phyloP scores from a whole-genome alignment of 2,888 invertebrate genomes.

The Yponomeuta sedellus region DNA sequence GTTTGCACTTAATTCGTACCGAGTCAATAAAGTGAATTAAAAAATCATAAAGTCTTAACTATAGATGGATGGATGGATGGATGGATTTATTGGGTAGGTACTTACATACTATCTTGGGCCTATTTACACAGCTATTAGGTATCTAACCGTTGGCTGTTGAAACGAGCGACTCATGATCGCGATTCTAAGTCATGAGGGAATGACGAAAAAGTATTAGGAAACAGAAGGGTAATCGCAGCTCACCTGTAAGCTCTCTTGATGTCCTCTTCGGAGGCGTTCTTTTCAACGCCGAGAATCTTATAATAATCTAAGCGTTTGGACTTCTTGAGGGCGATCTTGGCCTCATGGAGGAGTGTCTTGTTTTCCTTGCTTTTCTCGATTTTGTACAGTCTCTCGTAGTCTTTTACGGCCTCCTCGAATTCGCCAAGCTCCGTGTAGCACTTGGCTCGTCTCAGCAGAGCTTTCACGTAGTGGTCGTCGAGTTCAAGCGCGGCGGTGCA shows the following conservation, averaged over 20 bases:
- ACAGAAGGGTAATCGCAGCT: background rate
- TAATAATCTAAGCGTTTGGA: constrained; percentile 98
- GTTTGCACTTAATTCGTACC: too few relatives aligned
- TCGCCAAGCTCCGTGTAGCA: constrained; percentile 89
- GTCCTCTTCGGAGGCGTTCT: constrained; percentile 90
- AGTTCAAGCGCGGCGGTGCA: constrained; percentile 90
- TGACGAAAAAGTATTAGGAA: too few relatives aligned
- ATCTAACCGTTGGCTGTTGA: too few relatives aligned
- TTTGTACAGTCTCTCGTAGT: constrained; percentile 91
- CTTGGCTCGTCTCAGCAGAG: constrained; percentile 90
- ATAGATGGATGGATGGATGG: too few relatives aligned
- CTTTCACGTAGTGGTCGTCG: constrained; percentile 88
- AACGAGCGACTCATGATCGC: too few relatives aligned
- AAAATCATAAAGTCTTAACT: too few relatives aligned
- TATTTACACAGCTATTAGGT: too few relatives aligned
- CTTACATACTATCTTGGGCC: too few relatives aligned
- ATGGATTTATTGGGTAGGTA: too few relatives aligned
- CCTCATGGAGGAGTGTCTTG: constrained; percentile 87
- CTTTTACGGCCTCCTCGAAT: constrained; percentile 92
- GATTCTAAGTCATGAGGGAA: too few relatives aligned
- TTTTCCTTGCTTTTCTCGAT: constrained; percentile 89
- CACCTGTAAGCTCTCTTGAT: constrained; percentile 94
- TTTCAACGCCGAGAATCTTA: constrained; percentile 92
- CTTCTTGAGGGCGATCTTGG: constrained; percentile 91
- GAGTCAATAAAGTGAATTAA: too few relatives aligned